Conservation (phyloP, 2,113 vertebrate genomes). For the Anguilla japonica region DNA sequence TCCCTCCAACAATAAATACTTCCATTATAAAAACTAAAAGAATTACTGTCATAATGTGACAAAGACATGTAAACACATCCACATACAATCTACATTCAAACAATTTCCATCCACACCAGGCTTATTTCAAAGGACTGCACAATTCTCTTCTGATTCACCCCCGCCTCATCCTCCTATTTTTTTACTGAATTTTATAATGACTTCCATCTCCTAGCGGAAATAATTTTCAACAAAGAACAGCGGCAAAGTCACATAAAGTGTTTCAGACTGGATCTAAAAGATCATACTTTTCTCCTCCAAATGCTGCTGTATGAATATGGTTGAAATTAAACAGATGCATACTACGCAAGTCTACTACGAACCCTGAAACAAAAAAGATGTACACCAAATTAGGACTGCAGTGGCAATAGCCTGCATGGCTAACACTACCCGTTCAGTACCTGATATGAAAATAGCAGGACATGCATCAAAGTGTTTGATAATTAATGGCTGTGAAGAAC, state of each 20-base stretch:
- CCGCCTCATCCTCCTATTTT: not conserved
- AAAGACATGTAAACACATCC: not conserved
- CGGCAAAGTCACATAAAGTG: not conserved
- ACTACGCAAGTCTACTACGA: not conserved
- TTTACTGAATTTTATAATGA: not conserved
- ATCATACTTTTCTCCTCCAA: not conserved
- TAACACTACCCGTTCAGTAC: not conserved
- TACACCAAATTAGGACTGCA: not conserved
- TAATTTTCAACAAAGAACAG: not conserved
- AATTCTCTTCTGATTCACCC: not conserved
- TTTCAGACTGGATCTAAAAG: not conserved
- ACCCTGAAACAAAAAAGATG: not conserved
- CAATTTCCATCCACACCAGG: not conserved
- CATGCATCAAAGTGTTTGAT: conserved; percentile 7
- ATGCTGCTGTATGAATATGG: not conserved
- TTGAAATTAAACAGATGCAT: not conserved
- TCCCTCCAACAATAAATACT: not conserved
- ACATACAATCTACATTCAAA: not conserved
- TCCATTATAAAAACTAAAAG: not conserved
- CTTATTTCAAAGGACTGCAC: not conserved
- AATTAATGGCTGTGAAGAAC: not conserved
- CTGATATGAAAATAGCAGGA: not conserved
- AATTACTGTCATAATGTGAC: not conserved
- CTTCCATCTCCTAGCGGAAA: not conserved
- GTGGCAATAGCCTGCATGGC: not conserved